Conservation (phyloP, 2,797 vertebrate species). For the Gallirallus australis region DNA sequence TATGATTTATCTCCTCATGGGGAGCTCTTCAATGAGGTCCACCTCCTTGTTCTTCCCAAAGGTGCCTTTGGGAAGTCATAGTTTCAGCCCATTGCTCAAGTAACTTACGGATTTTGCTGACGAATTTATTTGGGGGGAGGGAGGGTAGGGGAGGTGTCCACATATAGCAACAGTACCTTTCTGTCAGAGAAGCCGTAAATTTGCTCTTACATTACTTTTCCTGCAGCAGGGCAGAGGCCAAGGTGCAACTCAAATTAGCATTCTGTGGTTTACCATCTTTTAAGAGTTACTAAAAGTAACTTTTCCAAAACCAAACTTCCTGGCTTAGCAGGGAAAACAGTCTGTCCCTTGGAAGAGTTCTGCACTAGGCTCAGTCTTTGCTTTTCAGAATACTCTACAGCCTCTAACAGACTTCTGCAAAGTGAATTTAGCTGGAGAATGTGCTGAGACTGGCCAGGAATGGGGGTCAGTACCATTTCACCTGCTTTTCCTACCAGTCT, state of each 20-base stretch:
- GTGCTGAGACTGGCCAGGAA: neutral
- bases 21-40: neutral
- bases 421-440: neutral
- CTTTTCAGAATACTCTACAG: neutral
- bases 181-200: neutral
- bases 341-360: neutral
- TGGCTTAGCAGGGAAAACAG: neutral
- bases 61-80: neutral
- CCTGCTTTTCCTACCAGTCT: neutral
- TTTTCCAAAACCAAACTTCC: neutral
- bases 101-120: neutral
- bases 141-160: neutral
- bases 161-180: neutral
- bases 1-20: neutral
- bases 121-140: neutral
- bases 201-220: neutral
- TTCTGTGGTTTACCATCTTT: constrained; percentile 26
- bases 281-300: constrained; percentile 33
- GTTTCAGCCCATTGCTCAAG: neutral
- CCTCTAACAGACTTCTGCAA: neutral
- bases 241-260: neutral
- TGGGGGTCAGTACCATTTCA: neutral
- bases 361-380: neutral
- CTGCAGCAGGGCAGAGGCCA: neutral
- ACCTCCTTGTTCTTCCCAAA: neutral